These are phyloP conservation scores for Cephus pulcher DNA, from an alignment of 2,888 invertebrate genomes.

Conservation along the genomic window DNA sequence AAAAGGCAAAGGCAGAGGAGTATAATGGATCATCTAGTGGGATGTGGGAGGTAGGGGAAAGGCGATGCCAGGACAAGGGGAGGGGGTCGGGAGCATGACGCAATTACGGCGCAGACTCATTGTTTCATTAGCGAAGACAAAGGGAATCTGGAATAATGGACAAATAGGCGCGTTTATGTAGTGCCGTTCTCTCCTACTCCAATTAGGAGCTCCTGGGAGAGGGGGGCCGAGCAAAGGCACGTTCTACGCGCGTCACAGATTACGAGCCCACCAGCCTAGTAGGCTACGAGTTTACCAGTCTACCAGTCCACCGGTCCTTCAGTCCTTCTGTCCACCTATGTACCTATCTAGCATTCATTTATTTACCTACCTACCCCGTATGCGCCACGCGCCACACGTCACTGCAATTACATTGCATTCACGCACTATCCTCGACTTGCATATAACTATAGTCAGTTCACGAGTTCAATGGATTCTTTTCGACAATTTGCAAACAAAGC, in stretches of 20 bases:
- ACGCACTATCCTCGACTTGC: not conserved
- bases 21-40: not conserved
- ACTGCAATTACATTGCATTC: not conserved
- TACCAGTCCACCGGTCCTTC: not conserved
- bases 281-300: not conserved
- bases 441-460: not conserved
- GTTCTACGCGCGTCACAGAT: slow-evolving; percentile 34
- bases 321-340: not conserved
- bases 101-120: slow-evolving; percentile 65
- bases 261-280: slow-evolving; percentile 3
- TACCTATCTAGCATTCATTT: not conserved
- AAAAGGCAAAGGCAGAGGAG: not conserved
- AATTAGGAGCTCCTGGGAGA: slow-evolving; percentile 58
- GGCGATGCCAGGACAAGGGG: slow-evolving; percentile 5
- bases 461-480: not conserved
- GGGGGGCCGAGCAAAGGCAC: slow-evolving; percentile 47
- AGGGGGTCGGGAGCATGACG: slow-evolving; percentile 38
- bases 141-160: slow-evolving; percentile 67
- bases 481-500: not conserved
- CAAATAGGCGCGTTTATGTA: slow-evolving; percentile 66
- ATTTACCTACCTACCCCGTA: not conserved
- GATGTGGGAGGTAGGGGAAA: not conserved
- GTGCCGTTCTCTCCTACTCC: slow-evolving; percentile 57
- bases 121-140: slow-evolving; percentile 66
- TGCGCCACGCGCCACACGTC: not conserved